Evolutionary conservation across 2,797 vertebrate species (phyloP), one percentile per base, ranked within the genome.

Genomic region (Leucoraja ocellata): DNA sequence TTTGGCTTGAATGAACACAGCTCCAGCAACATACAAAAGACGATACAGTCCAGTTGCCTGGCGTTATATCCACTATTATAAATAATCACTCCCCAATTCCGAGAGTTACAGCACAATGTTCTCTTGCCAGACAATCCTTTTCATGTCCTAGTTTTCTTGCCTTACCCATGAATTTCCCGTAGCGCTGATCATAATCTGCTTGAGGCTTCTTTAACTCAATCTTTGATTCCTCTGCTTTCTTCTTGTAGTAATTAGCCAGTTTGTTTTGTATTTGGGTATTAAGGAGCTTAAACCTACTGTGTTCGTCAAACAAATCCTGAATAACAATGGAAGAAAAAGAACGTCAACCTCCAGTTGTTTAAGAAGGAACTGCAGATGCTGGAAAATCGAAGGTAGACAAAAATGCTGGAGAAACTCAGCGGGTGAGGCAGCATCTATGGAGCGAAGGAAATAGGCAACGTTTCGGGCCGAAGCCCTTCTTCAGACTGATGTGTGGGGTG

Each of bases 81-180:
- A 21, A 73, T 23, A 73, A 21, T 73, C 21, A 21, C 71, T 21
- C 4, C 71, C n/a, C 21, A 14, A 36, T 88, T 36, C 16, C 63
- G 3, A 68, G 14, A 36, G 1, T 88, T 88, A 65, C 81, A 84
- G 13, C 25, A 32, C 11, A n/a, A 54, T 61, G 23, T 84, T 84
- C 61, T 54, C 58, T 28, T 84, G 23, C 18, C 84, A 36, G 4
- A 13, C 6, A 68, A 8, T 21, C 13, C n/a, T 36, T 21, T 18
- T 18, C 61, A 65, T 14, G 68, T 18, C 61, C 63, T 18, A 21
- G 65, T 68, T n/a, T 88, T 46, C 39, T 63, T 88, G 36, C 36
- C 90, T 92, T 74, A 92, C 90, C 71, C 71, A 92, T 92, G 25
- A 46, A 92, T 32, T 74, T 92, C 71, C n/a, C 7, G 25, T 76